phyloP scores from a whole-genome alignment of 1,140 invertebrate species.

The Caerostris darwini region DNA sequence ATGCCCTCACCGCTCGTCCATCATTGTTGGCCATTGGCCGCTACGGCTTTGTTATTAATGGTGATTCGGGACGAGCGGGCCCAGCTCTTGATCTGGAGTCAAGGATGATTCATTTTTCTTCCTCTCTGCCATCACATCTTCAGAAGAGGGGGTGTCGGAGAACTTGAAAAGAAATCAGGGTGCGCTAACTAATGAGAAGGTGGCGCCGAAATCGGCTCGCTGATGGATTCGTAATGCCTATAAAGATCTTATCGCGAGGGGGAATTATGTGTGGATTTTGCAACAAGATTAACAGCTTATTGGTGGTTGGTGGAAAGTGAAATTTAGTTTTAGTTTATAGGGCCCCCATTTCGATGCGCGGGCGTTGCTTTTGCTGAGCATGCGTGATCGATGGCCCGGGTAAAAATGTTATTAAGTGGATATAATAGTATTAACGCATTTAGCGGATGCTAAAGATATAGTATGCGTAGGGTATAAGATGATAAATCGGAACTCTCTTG shows the following conservation, averaged over 20 bases:
- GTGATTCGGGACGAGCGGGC: slow-evolving; percentile 66
- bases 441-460: too few relatives aligned
- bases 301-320: not conserved
- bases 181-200: slow-evolving; percentile 58
- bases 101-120: slow-evolving; percentile 78
- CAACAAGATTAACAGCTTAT: not conserved
- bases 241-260: slow-evolving; percentile 46
- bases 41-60: slow-evolving; percentile 76
- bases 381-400: not conserved
- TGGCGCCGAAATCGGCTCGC: not conserved
- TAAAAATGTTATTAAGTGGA: not conserved
- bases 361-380: not conserved
- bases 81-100: slow-evolving; percentile 55
- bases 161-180: slow-evolving; percentile 48
- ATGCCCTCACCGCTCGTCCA: slow-evolving; percentile 76
- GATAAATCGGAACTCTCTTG: too few relatives aligned
- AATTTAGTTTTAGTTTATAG: not conserved
- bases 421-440: not conserved
- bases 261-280: slow-evolving; percentile 6
- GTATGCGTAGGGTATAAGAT: not conserved
- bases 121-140: slow-evolving; percentile 6
- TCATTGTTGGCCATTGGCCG: slow-evolving; percentile 77
- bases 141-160: not conserved
- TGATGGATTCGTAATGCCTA: slow-evolving; percentile 62
- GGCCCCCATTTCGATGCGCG: not conserved